Percentiles rank a stretch among this genome's conserved stretches.
Evolutionary conservation across 1,140 invertebrate species (phyloP).

Genomic region (Probaryconus sp.): DNA sequence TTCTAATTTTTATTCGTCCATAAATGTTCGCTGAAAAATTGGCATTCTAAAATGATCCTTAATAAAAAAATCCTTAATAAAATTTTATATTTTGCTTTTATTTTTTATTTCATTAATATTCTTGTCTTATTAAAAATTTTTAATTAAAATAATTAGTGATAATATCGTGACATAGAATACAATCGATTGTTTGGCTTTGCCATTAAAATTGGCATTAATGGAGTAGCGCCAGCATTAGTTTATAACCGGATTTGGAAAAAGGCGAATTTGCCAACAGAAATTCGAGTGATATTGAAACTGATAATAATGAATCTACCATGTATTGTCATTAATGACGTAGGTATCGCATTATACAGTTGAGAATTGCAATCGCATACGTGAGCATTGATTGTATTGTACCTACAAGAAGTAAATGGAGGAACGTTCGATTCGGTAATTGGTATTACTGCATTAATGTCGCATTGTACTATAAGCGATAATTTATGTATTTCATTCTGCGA

Average conservation of each 20-base stretch:
- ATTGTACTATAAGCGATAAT: slow-evolving; percentile 55
- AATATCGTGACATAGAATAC: too few species aligned
- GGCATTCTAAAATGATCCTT: too few species aligned
- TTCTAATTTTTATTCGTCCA: too few species aligned
- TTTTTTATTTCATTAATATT: too few species aligned
- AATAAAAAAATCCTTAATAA: too few species aligned
- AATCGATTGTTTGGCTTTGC: too few species aligned
- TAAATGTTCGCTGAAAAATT: too few species aligned
- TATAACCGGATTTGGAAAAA: background rate
- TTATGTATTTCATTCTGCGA: slow-evolving; percentile 55
- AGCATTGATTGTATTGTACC: slow-evolving; percentile 46
- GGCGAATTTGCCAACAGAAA: too few species aligned
- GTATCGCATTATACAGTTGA: slow-evolving; percentile 46
- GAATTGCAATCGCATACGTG: slow-evolving; percentile 42
- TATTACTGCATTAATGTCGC: slow-evolving; percentile 59
- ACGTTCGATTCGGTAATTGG: slow-evolving; percentile 59
- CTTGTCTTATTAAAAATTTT: too few species aligned
- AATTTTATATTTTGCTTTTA: too few species aligned
- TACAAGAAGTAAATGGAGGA: slow-evolving; percentile 58
- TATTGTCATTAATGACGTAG: slow-evolving; percentile 35
- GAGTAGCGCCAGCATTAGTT: background rate
- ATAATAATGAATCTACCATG: slow-evolving; percentile 25
- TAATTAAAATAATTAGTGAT: too few species aligned
- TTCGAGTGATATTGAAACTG: slow-evolving; percentile 1
- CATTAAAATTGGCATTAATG: background rate